A percentile compares a stretch with the other conserved stretches of the same genome.
These are phyloP conservation scores for Drosophila parabipectinata DNA, from an alignment of 1,140 invertebrate species.

Conservation along the genomic window DNA sequence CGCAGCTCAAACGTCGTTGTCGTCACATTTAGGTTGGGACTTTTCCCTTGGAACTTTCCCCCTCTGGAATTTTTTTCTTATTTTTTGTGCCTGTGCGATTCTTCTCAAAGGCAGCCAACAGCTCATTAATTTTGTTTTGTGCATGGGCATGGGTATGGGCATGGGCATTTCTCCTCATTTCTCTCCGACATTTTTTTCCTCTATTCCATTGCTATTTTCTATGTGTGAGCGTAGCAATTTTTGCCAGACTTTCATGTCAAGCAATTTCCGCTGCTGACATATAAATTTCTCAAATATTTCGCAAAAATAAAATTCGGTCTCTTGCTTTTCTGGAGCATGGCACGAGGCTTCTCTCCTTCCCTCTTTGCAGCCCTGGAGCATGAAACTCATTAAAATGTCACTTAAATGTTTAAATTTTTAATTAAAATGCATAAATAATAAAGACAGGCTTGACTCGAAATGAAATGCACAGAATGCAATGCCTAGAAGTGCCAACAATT, in stretches of 20 bases:
- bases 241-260: constrained; percentile 57
- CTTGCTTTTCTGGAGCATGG: constrained; percentile 20
- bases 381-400: constrained; percentile 78
- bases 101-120: constrained; percentile 65
- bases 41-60: constrained; percentile 22
- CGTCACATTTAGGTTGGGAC: constrained; percentile 34
- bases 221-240: constrained; percentile 46
- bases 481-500: constrained; percentile 28
- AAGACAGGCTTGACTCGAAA: constrained; percentile 45
- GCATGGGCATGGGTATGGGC: constrained; percentile 50
- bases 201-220: constrained; percentile 34
- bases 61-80: constrained; percentile 9
- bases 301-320: constrained; percentile 53
- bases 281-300: constrained; percentile 56
- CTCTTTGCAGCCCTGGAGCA: constrained; percentile 4
- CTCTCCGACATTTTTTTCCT: constrained; percentile 5
- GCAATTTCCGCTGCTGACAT: constrained; percentile 53
- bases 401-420: constrained; percentile 75
- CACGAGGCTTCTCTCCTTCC: background rate
- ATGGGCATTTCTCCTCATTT: constrained; percentile 41
- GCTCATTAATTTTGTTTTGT: constrained; percentile 75
- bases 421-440: constrained; percentile 81
- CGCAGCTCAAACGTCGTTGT: constrained; percentile 63
- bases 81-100: constrained; percentile 27
- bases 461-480: constrained; percentile 54